phyloP scores from a whole-genome alignment of 2,797 vertebrate species.

The Sebastes aleutianus region DNA sequence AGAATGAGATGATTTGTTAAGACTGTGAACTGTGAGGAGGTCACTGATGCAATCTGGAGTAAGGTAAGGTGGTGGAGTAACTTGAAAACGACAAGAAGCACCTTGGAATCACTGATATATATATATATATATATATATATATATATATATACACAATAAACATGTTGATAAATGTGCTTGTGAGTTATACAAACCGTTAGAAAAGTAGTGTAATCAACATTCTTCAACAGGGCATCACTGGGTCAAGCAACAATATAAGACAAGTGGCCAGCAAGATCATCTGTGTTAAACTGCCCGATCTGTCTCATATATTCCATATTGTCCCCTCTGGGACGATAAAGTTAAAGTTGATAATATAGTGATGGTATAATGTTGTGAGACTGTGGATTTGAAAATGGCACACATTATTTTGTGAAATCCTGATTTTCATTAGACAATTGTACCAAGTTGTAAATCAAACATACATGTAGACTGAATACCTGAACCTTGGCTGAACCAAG shows the following conservation, averaged over 20 bases:
- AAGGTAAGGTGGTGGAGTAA: not conserved
- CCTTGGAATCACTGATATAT: not conserved
- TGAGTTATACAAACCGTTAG: not conserved
- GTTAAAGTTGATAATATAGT: too few relatives aligned
- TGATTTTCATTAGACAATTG: not conserved
- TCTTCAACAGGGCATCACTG: not conserved
- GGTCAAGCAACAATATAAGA: not conserved
- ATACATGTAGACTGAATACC: not conserved
- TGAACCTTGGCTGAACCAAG: not conserved
- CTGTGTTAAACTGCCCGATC: too few relatives aligned
- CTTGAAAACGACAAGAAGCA: not conserved
- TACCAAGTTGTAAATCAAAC: not conserved
- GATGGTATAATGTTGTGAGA: not conserved
- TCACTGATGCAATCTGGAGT: not conserved
- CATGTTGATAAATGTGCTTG: not conserved
- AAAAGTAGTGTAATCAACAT: not conserved
- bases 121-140: too few relatives aligned
- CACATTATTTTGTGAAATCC: not conserved
- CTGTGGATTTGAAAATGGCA: not conserved
- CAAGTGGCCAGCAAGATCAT: too few relatives aligned
- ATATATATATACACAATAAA: not conserved
- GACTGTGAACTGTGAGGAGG: not conserved
- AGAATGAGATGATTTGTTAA: not conserved
- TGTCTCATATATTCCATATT: too few relatives aligned
- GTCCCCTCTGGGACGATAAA: too few relatives aligned